Conservation (phyloP, 2,113 vertebrate genomes). For the Hyla sarda region DNA sequence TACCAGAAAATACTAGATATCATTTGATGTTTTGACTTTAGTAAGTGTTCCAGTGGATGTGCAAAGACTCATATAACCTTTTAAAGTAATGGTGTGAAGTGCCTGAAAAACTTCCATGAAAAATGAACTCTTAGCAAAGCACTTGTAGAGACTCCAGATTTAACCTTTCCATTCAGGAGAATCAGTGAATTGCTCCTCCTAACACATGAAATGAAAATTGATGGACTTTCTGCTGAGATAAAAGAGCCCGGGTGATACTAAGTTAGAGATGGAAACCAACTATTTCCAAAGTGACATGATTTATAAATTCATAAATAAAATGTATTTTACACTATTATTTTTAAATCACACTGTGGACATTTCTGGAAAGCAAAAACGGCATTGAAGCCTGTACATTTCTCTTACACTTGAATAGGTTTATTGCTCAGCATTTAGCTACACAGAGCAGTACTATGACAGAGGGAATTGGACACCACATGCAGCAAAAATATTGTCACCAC, state of each 20-base stretch:
- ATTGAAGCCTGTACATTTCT: conserved; percentile 4
- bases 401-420: conserved; percentile 31
- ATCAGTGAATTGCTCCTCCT: conserved; percentile 38
- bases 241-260: background rate
- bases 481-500: conserved; percentile 4
- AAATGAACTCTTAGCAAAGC: conserved; percentile 54
- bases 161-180: conserved; percentile 42
- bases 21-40: conserved; percentile 64
- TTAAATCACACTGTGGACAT: conserved; percentile 8
- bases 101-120: conserved; percentile 57
- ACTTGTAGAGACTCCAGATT: conserved; percentile 45
- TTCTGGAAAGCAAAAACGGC: conserved; percentile 5
- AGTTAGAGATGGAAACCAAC: background rate
- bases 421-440: background rate
- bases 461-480: background rate
- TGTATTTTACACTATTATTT: conserved; percentile 25
- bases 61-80: conserved; percentile 56
- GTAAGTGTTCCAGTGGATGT: conserved; percentile 57
- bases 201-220: conserved; percentile 31
- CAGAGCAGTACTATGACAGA: background rate
- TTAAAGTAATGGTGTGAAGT: conserved; percentile 59
- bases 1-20: conserved; percentile 52
- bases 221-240: conserved; percentile 10
- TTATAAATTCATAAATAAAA: conserved; percentile 8
- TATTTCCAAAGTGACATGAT: conserved; percentile 33